Evolutionary conservation across 2,888 invertebrate species (phyloP).

Genomic region (Tipula confusa): DNA sequence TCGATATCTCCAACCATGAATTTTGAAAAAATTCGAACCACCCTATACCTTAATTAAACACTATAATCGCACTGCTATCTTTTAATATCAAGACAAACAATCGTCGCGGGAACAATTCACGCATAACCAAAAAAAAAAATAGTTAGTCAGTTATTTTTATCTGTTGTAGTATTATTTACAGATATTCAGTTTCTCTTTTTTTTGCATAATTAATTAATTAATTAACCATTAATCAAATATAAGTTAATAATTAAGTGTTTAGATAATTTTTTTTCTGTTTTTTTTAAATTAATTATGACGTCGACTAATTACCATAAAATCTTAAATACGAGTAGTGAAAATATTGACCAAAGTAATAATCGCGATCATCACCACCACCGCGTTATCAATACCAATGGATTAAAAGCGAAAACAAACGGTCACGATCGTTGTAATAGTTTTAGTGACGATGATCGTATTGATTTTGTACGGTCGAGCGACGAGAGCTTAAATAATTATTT

Average conservation of each 20-base stretch:
- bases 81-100: conserved; percentile 1
- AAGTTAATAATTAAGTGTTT: background rate
- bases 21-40: no score
- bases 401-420: background rate
- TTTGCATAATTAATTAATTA: background rate
- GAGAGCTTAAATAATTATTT: conserved; percentile 53
- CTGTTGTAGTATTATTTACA: background rate
- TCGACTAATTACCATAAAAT: background rate
- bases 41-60: background rate
- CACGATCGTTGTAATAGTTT: background rate
- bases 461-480: conserved; percentile 32
- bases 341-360: background rate
- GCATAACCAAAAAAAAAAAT: background rate
- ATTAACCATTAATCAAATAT: background rate
- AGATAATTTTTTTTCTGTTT: background rate
- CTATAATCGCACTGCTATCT: background rate
- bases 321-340: background rate
- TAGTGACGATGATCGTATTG: background rate
- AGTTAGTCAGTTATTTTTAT: background rate
- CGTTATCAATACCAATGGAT: background rate
- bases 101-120: background rate
- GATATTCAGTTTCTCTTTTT: background rate
- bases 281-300: no score
- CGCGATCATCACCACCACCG: background rate
- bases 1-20: no score